phyloP scores from a whole-genome alignment of 2,113 vertebrate genomes.

The Rhipidura dahli region DNA sequence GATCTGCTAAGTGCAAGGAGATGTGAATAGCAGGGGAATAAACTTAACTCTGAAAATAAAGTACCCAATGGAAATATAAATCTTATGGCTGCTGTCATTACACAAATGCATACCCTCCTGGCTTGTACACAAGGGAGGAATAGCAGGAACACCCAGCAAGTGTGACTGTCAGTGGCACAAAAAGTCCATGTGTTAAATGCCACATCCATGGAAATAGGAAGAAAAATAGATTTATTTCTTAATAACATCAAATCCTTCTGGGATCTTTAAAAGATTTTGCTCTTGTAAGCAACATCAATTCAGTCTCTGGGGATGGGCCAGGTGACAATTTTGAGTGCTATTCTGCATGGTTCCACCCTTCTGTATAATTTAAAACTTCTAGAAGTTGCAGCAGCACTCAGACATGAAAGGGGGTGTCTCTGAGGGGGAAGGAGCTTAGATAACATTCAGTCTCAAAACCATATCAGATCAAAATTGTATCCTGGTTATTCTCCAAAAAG shows the following conservation, averaged over 20 bases:
- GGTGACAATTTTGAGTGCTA: background rate
- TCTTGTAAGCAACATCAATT: background rate
- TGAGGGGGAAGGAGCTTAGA: background rate
- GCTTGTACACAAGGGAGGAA: background rate
- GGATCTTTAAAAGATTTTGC: background rate
- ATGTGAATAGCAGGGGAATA: background rate
- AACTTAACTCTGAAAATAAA: background rate
- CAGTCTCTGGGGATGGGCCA: background rate
- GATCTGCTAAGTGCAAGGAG: background rate
- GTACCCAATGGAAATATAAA: background rate
- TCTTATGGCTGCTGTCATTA: background rate
- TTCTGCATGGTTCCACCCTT: background rate
- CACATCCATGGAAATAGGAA: background rate
- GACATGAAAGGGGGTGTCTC: background rate
- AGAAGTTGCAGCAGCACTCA: background rate
- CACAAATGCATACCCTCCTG: background rate
- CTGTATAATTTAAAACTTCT: background rate
- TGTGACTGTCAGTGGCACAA: background rate
- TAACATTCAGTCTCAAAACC: background rate
- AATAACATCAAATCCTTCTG: background rate
- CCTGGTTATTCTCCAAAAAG: background rate
- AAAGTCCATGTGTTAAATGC: background rate
- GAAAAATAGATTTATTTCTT: background rate
- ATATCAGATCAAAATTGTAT: background rate
- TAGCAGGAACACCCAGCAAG: background rate